Conservation (phyloP, 1,140 invertebrate species). For the Rhynchophorus ferrugineus region DNA sequence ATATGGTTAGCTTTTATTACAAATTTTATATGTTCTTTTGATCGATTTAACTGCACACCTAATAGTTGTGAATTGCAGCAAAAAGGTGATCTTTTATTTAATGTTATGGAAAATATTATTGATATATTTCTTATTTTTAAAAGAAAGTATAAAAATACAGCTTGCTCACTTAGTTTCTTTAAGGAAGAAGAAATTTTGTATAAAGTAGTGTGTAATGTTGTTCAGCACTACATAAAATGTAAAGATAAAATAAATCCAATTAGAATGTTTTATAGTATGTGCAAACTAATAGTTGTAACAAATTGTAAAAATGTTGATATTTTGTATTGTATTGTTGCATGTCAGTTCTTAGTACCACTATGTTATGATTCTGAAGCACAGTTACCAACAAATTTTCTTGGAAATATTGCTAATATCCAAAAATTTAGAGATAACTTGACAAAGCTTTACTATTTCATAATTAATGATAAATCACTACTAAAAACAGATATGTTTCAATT, state of each 20-base stretch:
- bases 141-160: not conserved
- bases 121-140: constrained; percentile 9
- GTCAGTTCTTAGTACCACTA: constrained; percentile 12
- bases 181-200: constrained; percentile 17
- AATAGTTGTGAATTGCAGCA: constrained; percentile 6
- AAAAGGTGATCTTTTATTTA: constrained; percentile 20
- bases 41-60: constrained; percentile 13
- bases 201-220: constrained; percentile 13
- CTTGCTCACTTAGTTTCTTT: constrained; percentile 18
- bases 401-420: constrained; percentile 9
- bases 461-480: constrained; percentile 11
- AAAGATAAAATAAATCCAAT: constrained; percentile 4
- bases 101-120: constrained; percentile 15
- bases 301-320: constrained; percentile 24
- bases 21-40: not conserved
- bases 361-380: constrained; percentile 22
- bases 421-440: constrained; percentile 20
- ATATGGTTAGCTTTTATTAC: constrained; percentile 23
- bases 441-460: constrained; percentile 18
- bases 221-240: constrained; percentile 22
- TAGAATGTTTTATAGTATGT: constrained; percentile 16
- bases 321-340: constrained; percentile 26
- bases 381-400: constrained; percentile 21
- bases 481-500: constrained; percentile 14
- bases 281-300: constrained; percentile 16